phyloP scores from a whole-genome alignment of 2,797 vertebrate species.

The Sebastes itinus region DNA sequence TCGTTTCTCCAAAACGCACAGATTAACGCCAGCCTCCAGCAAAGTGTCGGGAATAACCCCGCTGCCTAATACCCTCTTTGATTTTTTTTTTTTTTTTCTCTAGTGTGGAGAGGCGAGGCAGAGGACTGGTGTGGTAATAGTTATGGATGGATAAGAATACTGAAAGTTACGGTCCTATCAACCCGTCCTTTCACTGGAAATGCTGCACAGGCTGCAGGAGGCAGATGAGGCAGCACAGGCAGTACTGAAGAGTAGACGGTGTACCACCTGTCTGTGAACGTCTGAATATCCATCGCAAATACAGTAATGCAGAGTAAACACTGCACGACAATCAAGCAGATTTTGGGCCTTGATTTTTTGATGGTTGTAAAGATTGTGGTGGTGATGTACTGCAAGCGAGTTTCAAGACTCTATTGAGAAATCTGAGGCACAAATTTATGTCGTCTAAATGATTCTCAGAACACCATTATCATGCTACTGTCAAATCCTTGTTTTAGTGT shows the following conservation, averaged over 20 bases:
- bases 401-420: no score
- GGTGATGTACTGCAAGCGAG: no score
- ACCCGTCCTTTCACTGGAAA: constrained; percentile 12
- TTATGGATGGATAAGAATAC: constrained; percentile 62
- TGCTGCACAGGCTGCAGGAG: constrained; percentile 12
- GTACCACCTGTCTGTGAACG: not conserved
- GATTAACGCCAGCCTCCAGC: constrained; percentile 97
- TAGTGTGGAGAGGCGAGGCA: constrained; percentile 71
- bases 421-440: no score
- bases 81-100: constrained; percentile 85
- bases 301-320: not conserved
- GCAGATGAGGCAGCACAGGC: constrained; percentile 14
- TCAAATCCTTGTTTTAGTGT: no score
- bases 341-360: no score
- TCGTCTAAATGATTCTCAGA: no score
- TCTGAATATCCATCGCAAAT: not conserved
- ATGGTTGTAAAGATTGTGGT: no score
- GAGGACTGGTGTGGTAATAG: constrained; percentile 66
- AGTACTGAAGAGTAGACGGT: not conserved
- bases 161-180: constrained; percentile 43
- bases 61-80: constrained; percentile 95
- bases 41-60: constrained; percentile 92
- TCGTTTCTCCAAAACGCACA: constrained; percentile 95
- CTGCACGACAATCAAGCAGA: no score
- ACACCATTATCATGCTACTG: no score